Base-by-base conservation (phyloP, 2,113 vertebrate genomes). In the Pseudopodoces humilis region DNA sequence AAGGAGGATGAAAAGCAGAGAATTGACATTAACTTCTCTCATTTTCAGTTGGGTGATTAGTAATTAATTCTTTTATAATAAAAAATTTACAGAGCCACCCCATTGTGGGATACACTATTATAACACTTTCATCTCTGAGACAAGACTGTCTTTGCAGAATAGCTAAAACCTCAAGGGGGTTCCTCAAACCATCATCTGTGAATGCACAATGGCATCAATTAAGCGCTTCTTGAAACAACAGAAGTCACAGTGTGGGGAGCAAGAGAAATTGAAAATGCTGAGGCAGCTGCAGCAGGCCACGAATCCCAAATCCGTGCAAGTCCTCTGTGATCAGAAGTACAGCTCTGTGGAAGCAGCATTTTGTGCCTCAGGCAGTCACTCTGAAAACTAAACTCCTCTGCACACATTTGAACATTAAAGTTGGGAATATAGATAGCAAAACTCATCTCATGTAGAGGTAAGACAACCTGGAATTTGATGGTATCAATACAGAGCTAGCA, bases 201-300 rank as follows among this genome's bases (percentile, higher is more conserved):
- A 94, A 83, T 44, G 64, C 87, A 86, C 88, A 96, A 80, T 55
- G 67, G 68, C 76, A 93, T 86, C 90, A 95, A 78, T 93, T 88
- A 95, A 94, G 60, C 0, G 5, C 43, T 62, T 81, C 83, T 74
- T 60, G 76, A 77, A 94, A 90, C 64, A 83, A 64, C 67, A 69
- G 19, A 80, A 95, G 37, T 89, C 27, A 2, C 11, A 74, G 93
- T 6, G 0, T 13, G 71, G 68, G 58, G 85, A 97, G 71, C 79
- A 67, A 77, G 71, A 85, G 80, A 80, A 85, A 90, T 19, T 62
- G 70, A 43, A 81, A 93, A 92, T 21, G 88, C 90, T 93, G 90
- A 96, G 85, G 64, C 90, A 86, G 86, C 87, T 93, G 88, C 76
- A 74, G 37, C 83, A 77, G 71, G 83, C 79, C 74, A 49, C 15